These are phyloP conservation scores for Eilema sororculum DNA, from an alignment of 2,888 invertebrate species.

Conservation along the genomic window DNA sequence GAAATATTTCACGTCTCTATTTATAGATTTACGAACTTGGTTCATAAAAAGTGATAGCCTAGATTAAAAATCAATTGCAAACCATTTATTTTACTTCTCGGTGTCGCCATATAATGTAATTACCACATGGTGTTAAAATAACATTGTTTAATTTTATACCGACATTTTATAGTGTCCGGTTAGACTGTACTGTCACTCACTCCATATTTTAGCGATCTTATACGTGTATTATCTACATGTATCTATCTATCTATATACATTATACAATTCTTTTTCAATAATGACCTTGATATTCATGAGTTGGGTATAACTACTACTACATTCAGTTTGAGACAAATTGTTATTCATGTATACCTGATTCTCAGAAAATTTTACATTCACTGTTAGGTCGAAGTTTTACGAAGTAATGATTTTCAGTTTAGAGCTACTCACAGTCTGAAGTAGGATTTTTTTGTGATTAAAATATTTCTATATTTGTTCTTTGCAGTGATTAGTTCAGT, in stretches of 20 bases:
- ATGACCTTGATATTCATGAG: constrained; percentile 43
- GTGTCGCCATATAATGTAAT: constrained; percentile 10
- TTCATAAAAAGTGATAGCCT: constrained; percentile 73
- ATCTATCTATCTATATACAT: constrained; percentile 19
- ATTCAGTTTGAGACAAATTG: constrained; percentile 9
- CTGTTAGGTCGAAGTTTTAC: not conserved
- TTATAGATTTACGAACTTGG: constrained; percentile 82
- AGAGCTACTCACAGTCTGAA: not conserved
- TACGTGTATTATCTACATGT: constrained; percentile 31
- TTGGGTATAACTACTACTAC: constrained; percentile 26
- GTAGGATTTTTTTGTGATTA: not conserved
- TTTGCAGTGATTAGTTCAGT: constrained; percentile 80
- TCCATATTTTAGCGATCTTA: constrained; percentile 37
- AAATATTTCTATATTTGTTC: constrained; percentile 32
- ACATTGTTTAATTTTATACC: constrained; percentile 32
- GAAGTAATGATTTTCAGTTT: not conserved
- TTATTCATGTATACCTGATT: constrained; percentile 10
- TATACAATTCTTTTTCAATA: constrained; percentile 25
- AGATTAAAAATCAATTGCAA: constrained; percentile 58
- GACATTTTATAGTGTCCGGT: constrained; percentile 40
- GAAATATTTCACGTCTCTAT: constrained; percentile 85
- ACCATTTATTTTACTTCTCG: constrained; percentile 15
- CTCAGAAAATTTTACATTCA: constrained; percentile 2
- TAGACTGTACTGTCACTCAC: constrained; percentile 36
- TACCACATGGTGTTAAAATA: constrained; percentile 17